Base-by-base conservation (phyloP, 2,113 vertebrate genomes). In the Scytalopus superciliaris region DNA sequence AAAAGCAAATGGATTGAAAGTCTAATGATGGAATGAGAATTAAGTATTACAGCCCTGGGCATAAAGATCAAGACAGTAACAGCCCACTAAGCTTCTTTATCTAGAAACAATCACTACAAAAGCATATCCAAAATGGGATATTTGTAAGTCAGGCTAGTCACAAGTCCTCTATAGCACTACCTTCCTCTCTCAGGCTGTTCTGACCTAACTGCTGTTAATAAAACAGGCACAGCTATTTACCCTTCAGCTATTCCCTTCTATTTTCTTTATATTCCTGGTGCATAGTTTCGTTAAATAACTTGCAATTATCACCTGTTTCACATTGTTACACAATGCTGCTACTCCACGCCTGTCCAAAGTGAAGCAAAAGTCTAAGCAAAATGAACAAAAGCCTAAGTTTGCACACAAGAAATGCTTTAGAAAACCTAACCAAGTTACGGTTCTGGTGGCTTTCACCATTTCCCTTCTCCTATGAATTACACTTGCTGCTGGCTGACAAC, bases 1-100 rank as follows among this genome's bases (percentile, higher is more conserved):
- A 95, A 96, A 95, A 95, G 8, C 33, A 90, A 87, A 79, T 82
- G 79, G 76, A 83, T 70, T 89, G n/a, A 40, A 69, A 85, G 57
- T 24, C 70, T 92, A 93, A 94, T 64, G 44, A 47, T 57, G 76
- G 67, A 45, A 93, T 89, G 44, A 93, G 72, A 95, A 85, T 94
- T 90, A 93, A 60, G 56, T 66, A 91, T 83, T 94, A 76, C 83
- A 75, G 72, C 70, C 73, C 70, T 57, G 19, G 40, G 56, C 66
- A 94, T 35, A 55, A 52, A 87, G 93, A 78, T 93, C 59, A 92
- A 85, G 75, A 78, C 28, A 75, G 27, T 63, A 96, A 90, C 64
- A 97, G 68, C 39, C 35, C 77, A 47, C 45, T 88, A 90, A 66
- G 53, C 62, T 86, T 33, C 86, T 85, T 93, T 69, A 73, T 66